Conservation (phyloP, 2,888 invertebrate species). For the Trypoxylon attenuatum region DNA sequence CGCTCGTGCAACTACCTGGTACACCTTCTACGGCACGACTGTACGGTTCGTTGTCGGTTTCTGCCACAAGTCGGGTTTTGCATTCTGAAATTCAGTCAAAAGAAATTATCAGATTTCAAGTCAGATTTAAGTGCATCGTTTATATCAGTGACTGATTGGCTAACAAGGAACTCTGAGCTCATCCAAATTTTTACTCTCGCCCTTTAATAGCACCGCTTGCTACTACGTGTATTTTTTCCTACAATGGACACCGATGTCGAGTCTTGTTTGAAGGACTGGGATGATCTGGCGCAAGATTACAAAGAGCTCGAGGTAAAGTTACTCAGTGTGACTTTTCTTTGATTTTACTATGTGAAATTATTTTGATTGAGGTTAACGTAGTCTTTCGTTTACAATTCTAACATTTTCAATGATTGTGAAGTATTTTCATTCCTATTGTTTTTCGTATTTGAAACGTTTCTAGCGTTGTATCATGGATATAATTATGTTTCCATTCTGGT, state of each 20-base stretch:
- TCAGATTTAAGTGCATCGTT: no score
- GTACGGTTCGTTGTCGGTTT: no score
- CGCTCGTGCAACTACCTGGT: neutral
- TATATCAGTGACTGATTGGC: no score
- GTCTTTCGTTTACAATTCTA: constrained; percentile 4
- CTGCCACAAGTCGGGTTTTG: no score
- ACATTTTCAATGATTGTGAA: neutral
- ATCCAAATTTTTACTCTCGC: constrained; percentile 16
- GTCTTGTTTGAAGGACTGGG: constrained; percentile 83
- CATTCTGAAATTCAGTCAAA: no score
- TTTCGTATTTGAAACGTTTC: neutral
- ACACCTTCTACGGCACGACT: no score
- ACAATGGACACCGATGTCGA: constrained; percentile 78
- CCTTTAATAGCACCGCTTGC: constrained; percentile 1
- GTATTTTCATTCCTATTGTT: neutral
- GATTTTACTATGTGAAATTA: neutral
- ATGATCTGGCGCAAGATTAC: constrained; percentile 86
- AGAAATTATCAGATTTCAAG: no score
- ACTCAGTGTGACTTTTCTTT: constrained; percentile 6
- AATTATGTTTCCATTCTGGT: no score
- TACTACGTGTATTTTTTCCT: constrained; percentile 1
- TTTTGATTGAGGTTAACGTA: neutral
- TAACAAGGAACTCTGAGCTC: neutral
- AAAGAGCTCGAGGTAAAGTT: constrained; percentile 84
- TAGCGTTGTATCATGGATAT: no score